Evolutionary conservation across 2,888 invertebrate genomes (phyloP).

Genomic region (Sceliomorpha sp.): DNA sequence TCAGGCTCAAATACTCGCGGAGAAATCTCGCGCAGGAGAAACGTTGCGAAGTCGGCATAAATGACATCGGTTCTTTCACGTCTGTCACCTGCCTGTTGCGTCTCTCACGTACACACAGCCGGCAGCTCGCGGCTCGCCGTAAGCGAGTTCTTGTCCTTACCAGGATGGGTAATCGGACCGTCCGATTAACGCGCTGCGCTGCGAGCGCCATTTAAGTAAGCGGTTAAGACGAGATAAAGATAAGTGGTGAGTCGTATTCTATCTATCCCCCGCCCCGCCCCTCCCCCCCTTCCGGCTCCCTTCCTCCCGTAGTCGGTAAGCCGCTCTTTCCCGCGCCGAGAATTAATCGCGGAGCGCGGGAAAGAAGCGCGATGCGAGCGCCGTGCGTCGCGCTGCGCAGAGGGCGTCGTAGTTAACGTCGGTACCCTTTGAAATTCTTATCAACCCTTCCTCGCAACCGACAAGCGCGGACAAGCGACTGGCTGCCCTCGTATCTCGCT

Average conservation of each 20-base stretch:
- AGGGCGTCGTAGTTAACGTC: slow-evolving; percentile 21
- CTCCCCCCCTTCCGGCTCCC: too few relatives aligned
- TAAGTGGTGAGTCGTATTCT: slow-evolving; percentile 38
- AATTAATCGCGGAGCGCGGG: too few relatives aligned
- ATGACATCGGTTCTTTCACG: slow-evolving; percentile 39
- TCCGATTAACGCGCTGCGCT: slow-evolving; percentile 45
- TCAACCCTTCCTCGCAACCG: slow-evolving; percentile 27
- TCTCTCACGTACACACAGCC: slow-evolving; percentile 38
- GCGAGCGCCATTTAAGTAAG: slow-evolving; percentile 49
- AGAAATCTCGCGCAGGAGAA: too few relatives aligned
- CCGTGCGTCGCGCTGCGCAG: slow-evolving; percentile 9
- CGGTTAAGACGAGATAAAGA: slow-evolving; percentile 49
- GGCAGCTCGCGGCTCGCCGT: slow-evolving; percentile 41
- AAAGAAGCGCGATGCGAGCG: background rate
- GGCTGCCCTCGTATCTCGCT: slow-evolving; percentile 18
- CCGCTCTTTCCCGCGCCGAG: too few relatives aligned
- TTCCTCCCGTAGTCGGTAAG: too few relatives aligned
- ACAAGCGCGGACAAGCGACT: too few relatives aligned
- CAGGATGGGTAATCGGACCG: slow-evolving; percentile 49
- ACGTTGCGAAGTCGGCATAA: slow-evolving; percentile 11
- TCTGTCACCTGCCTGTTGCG: slow-evolving; percentile 50
- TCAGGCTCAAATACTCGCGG: too few relatives aligned
- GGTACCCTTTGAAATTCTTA: slow-evolving; percentile 40
- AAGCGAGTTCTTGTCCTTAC: slow-evolving; percentile 46
- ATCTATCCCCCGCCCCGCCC: too few relatives aligned